These are phyloP conservation scores for Pardosa pseudoannulata DNA, from an alignment of 2,888 invertebrate species.

Conservation along the genomic window DNA sequence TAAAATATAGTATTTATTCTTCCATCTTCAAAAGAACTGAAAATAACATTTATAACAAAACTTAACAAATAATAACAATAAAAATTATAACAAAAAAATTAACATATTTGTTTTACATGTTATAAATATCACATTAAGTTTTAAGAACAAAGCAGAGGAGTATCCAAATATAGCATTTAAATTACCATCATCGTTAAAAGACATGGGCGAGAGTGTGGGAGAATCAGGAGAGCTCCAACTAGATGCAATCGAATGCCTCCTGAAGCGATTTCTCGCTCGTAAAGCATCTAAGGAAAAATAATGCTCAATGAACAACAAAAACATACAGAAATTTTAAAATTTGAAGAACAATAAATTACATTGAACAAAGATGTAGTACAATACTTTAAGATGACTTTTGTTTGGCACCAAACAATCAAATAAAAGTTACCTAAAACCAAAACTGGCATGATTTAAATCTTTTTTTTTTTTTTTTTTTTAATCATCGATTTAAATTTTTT, in stretches of 20 bases:
- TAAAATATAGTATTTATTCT: background rate
- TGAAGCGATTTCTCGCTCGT: slow-evolving; percentile 59
- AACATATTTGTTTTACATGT: background rate
- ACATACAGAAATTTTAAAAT: too few relatives aligned
- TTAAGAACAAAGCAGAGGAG: background rate
- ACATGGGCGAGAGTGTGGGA: slow-evolving; percentile 74
- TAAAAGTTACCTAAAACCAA: too few relatives aligned
- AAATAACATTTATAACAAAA: background rate
- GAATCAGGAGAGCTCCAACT: slow-evolving; percentile 74
- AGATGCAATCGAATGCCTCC: slow-evolving; percentile 73
- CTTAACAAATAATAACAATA: background rate
- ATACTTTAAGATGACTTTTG: too few relatives aligned
- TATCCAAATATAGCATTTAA: background rate
- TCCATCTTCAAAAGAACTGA: background rate
- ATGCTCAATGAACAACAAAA: too few relatives aligned
- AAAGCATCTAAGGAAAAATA: slow-evolving; percentile 57
- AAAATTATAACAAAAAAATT: background rate
- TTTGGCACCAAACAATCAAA: too few relatives aligned
- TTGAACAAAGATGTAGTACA: too few relatives aligned
- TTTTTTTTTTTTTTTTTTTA: too few relatives aligned
- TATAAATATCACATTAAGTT: background rate
- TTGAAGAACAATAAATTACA: too few relatives aligned
- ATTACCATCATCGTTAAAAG: slow-evolving; percentile 67
- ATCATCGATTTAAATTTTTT: too few relatives aligned
- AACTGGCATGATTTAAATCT: too few relatives aligned